phyloP scores from a whole-genome alignment of 2,888 invertebrate genomes.

The Chelonus formosanus region DNA sequence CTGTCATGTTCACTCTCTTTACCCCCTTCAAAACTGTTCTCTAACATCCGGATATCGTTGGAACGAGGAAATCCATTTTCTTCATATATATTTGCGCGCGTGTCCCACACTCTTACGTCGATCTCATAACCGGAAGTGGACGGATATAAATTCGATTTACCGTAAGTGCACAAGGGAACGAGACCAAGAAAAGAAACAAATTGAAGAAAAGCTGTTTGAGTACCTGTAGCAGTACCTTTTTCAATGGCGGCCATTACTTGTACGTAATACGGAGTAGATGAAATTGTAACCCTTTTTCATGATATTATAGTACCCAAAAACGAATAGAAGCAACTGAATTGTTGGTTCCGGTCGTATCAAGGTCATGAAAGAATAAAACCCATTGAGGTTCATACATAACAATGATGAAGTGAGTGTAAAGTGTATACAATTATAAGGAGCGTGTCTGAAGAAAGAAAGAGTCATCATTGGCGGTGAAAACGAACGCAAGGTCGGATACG shows the following conservation, averaged over 20 bases:
- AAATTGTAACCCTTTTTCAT: no score
- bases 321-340: no score
- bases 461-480: slow-evolving; percentile 17
- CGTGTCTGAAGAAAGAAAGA: neutral
- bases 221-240: neutral
- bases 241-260: no score
- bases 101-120: slow-evolving; percentile 4
- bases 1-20: slow-evolving; percentile 1
- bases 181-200: slow-evolving; percentile 1
- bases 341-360: neutral
- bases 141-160: slow-evolving; percentile 28
- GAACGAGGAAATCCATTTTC: slow-evolving; percentile 34
- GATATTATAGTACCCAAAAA: no score
- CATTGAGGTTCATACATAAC: no score
- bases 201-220: neutral
- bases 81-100: slow-evolving; percentile 17
- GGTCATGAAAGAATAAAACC: neutral
- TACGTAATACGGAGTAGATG: no score
- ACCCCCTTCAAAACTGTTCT: slow-evolving; percentile 21
- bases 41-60: slow-evolving; percentile 28
- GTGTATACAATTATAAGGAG: no score
- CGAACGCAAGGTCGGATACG: slow-evolving; percentile 20
- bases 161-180: slow-evolving; percentile 11
- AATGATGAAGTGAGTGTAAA: no score
- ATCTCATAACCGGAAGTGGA: slow-evolving; percentile 30